These are phyloP conservation scores for Pseudorasbora parva DNA, from an alignment of 2,113 vertebrate species.

Conservation along the genomic window DNA sequence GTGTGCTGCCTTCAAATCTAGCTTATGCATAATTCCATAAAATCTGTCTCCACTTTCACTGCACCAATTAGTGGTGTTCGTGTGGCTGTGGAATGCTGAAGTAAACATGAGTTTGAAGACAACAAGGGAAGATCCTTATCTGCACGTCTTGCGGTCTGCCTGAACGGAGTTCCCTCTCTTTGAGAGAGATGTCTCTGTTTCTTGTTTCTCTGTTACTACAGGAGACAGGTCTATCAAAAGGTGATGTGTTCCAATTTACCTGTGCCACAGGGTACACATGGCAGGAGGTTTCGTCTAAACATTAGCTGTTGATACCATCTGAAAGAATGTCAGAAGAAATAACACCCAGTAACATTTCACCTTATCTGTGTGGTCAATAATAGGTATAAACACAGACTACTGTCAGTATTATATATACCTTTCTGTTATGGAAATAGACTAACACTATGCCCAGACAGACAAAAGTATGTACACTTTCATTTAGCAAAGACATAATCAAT, in stretches of 20 bases:
- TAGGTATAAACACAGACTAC: background rate
- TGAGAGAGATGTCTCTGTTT: slow-evolving; percentile 7
- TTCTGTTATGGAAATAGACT: no score
- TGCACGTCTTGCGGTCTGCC: slow-evolving; percentile 54
- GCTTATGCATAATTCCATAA: slow-evolving; percentile 31
- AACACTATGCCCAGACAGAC: no score
- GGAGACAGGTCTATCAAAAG: slow-evolving; percentile 3
- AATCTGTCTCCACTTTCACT: slow-evolving; percentile 50
- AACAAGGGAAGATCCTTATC: slow-evolving; percentile 46
- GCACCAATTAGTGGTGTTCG: slow-evolving; percentile 48
- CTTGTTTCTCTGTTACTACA: background rate
- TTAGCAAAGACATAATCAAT: background rate
- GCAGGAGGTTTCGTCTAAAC: slow-evolving; percentile 21
- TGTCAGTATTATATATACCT: background rate
- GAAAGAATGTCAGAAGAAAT: background rate
- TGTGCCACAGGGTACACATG: slow-evolving; percentile 12
- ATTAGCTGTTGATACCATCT: slow-evolving; percentile 19
- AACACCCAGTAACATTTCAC: background rate
- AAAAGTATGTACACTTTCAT: no score
- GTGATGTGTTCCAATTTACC: slow-evolving; percentile 2
- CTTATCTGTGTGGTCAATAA: slow-evolving; percentile 39
- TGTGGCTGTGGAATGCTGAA: slow-evolving; percentile 47
- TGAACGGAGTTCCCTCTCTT: slow-evolving; percentile 33
- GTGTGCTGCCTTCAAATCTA: slow-evolving; percentile 1
- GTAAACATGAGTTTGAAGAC: slow-evolving; percentile 56